Evolutionary conservation across 2,888 invertebrate species (phyloP), one percentile per base, ranked within the genome.

Genomic region (Lasius fuliginosus): DNA sequence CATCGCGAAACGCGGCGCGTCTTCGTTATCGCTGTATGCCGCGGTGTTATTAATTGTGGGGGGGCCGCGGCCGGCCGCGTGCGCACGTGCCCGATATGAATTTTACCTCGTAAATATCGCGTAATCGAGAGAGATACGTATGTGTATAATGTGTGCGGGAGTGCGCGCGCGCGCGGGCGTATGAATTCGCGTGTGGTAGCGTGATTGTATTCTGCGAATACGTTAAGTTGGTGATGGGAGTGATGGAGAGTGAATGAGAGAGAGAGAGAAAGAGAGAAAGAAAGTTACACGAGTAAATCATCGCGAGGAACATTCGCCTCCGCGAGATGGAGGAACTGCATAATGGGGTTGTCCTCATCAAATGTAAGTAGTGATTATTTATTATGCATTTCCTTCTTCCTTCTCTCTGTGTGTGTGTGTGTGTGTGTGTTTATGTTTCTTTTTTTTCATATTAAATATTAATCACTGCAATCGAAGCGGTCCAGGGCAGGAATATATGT

Each of bases 291-390:
- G 76, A 68, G 75, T 77, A 53, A 60, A 71, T 82, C 84, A 81
- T 69, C 79, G 84, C 77, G n/a, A 42, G 68, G 64, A 89, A 79
- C 85, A 82, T 81, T 88, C 86, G 88, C 84, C 91, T 87, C 89
- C 91, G 89, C 87, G 90, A 90, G 91, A 97, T 97, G 96, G 97
- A 97, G 95, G 96, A 97, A 94, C 96, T 96, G 95, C 96, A 96
- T 95, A 97, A 97, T 95, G 97, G 97, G 92, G 97, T 97, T 94
- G 96, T 97, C 92, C 96, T 97, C 95, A 97, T 97, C 94, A 97
- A 97, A 96, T 97, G 97, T 97, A 96, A 97, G 97, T 96, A 65
- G 62, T 36, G 49, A 53, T n/a, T 53, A n/a, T 8, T 53, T 2
- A 11, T 23, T 18, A 40, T 33, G 36, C 56, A 11, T n/a, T 36